These are phyloP conservation scores for Caenorhabditis plicata DNA, from an alignment of 2,888 invertebrate genomes.

Conservation along the genomic window DNA sequence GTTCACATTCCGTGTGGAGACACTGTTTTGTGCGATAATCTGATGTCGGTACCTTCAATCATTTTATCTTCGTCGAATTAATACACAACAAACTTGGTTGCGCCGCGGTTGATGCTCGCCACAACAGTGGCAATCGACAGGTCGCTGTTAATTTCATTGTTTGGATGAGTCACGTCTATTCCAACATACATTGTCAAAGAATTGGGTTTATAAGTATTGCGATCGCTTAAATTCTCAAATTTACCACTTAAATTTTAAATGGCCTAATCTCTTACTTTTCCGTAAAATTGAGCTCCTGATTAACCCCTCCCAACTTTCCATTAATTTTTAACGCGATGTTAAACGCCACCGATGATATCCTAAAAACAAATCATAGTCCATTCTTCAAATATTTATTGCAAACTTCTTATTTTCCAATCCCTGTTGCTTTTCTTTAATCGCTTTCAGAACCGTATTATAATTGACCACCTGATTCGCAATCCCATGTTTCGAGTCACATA, in stretches of 20 bases:
- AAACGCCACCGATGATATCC: slow-evolving; percentile 5
- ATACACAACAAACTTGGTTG: slow-evolving; percentile 10
- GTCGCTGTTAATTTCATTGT: slow-evolving; percentile 16
- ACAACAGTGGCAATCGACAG: slow-evolving; percentile 39
- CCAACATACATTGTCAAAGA: slow-evolving; percentile 41
- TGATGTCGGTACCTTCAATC: slow-evolving; percentile 6
- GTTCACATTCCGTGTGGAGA: too few species aligned
- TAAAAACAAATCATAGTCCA: neutral
- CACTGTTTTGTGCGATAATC: slow-evolving; percentile 5
- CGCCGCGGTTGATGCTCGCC: slow-evolving; percentile 29
- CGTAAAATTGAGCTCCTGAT: slow-evolving; percentile 29
- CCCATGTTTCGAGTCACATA: slow-evolving; percentile 13
- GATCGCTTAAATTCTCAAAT: neutral
- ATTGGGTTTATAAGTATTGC: slow-evolving; percentile 6
- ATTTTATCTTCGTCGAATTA: neutral
- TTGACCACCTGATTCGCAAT: slow-evolving; percentile 19
- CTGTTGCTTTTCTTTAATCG: neutral
- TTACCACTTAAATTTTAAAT: neutral
- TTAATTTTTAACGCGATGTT: slow-evolving; percentile 44
- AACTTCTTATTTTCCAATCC: neutral
- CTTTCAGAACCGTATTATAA: slow-evolving; percentile 1
- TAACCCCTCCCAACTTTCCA: slow-evolving; percentile 38
- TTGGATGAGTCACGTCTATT: slow-evolving; percentile 50
- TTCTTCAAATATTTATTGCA: neutral
- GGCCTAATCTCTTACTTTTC: slow-evolving; percentile 5